Conservation (phyloP, 2,888 invertebrate species). For the Plagodis pulveraria region DNA sequence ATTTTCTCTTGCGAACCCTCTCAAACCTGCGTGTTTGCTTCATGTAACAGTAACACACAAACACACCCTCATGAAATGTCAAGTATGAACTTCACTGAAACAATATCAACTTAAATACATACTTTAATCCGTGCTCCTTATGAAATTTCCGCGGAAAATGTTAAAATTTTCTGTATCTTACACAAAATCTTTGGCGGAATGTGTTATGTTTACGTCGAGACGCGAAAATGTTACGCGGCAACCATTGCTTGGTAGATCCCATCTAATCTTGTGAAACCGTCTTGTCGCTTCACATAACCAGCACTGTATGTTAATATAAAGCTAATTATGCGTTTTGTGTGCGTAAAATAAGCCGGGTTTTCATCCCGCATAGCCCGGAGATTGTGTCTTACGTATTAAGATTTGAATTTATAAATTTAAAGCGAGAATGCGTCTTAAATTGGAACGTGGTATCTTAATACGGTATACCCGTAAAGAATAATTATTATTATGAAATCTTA, state of each 20-base stretch:
- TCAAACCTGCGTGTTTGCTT: no score
- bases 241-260: conserved; percentile 47
- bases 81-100: conserved; percentile 29
- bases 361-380: conserved; percentile 49
- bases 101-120: conserved; percentile 27
- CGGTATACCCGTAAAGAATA: conserved; percentile 11
- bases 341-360: conserved; percentile 67
- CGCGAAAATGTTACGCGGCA: conserved; percentile 21
- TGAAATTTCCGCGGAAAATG: conserved; percentile 36
- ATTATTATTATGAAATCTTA: background rate
- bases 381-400: conserved; percentile 52
- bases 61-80: conserved; percentile 21
- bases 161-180: conserved; percentile 33
- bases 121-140: conserved; percentile 32
- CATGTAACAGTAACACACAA: background rate
- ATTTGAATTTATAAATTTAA: conserved; percentile 56
- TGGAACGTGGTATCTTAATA: conserved; percentile 17
- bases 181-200: conserved; percentile 32
- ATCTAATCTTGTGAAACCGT: conserved; percentile 54
- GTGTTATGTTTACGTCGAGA: conserved; percentile 27
- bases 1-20: no score
- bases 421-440: conserved; percentile 39
- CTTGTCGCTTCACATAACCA: conserved; percentile 38
- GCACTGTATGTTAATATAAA: conserved; percentile 67
- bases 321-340: conserved; percentile 77